A percentile compares a stretch with the other conserved stretches of the same genome.
phyloP scores from a whole-genome alignment of 2,888 invertebrate species.

The Drosophila silvestris region DNA sequence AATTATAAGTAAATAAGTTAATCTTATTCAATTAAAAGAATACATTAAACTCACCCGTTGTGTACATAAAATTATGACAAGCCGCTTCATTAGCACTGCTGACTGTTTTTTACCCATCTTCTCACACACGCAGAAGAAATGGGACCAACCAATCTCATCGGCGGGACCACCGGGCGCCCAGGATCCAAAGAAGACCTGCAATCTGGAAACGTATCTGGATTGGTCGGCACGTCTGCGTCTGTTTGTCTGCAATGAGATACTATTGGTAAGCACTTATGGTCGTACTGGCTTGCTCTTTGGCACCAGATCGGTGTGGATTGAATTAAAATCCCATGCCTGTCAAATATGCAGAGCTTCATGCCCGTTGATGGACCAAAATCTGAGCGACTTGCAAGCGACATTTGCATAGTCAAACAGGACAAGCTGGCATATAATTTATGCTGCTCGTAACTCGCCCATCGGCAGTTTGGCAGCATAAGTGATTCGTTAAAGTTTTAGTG shows the following conservation, averaged over 20 bases:
- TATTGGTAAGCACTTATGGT: slow-evolving; percentile 79
- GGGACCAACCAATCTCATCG: slow-evolving; percentile 80
- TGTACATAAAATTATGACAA: slow-evolving; percentile 51
- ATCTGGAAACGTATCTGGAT: slow-evolving; percentile 85
- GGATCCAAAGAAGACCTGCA: slow-evolving; percentile 85
- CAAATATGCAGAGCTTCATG: slow-evolving; percentile 52
- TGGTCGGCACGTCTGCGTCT: slow-evolving; percentile 85
- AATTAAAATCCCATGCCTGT: slow-evolving; percentile 61
- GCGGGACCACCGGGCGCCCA: slow-evolving; percentile 59
- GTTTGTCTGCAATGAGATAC: slow-evolving; percentile 85
- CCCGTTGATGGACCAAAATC: slow-evolving; percentile 33
- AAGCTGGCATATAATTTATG: slow-evolving; percentile 65
- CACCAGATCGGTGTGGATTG: slow-evolving; percentile 47
- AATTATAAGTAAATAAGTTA: not conserved
- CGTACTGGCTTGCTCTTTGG: not conserved
- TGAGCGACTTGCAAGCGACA: slow-evolving; percentile 4
- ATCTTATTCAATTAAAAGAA: not conserved
- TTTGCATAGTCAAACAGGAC: slow-evolving; percentile 22
- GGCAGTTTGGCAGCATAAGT: slow-evolving; percentile 67
- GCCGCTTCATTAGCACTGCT: slow-evolving; percentile 58
- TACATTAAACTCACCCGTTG: not conserved
- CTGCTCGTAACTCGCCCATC: slow-evolving; percentile 57
- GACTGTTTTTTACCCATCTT: slow-evolving; percentile 75
- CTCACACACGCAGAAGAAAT: slow-evolving; percentile 39
- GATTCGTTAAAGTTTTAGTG: slow-evolving; percentile 61